Base-by-base conservation (phyloP, 2,888 invertebrate genomes). In the Standfussiana lucernea region DNA sequence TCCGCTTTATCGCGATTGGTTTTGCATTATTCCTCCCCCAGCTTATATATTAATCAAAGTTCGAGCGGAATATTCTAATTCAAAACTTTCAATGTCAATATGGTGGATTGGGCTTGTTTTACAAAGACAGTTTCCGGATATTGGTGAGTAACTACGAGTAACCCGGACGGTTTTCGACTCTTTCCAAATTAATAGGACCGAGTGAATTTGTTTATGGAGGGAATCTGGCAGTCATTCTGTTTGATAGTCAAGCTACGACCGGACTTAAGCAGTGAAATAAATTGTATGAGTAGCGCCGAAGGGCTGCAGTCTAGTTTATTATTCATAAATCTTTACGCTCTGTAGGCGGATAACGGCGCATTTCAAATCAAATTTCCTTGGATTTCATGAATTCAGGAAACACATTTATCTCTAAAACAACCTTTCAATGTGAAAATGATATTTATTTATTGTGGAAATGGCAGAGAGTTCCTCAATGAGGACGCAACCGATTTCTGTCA, bases 11-110 rank as follows among this genome's bases (percentile, higher is more conserved):
- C 93, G 89, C 89, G 90, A 90, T 92, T 89, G 88, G 92, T 91
- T 93, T 91, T 90, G 88, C 90, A 91, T 93, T 92, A 93, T 91
- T 92, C 87, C 89, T 88, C 89, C 83, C 83, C 87, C 89, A 89
- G 91, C 91, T 92, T 90, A 90, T 89, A 92, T 91, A 93, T 92
- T 90, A 91, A 91, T 91, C 91, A 91, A 93, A 93, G 88, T 93
- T 93, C 75, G 70, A 80, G 77, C 77, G 83, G 85, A 89, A 89
- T 91, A 91, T 90, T 90, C 89, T 89, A 90, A 90, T 90, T 90
- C 85, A 74, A 72, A 93, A 94, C 92, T 93, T 93, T 92, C 89
- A 91, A 90, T 93, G 92, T 93, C 93, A 93, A 93, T 92, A 92
- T 90, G 85, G 84, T 87, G 87, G 80, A 86, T 90, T 89, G 86